Evolutionary conservation across 1,140 invertebrate genomes (phyloP).

Genomic region (Xylocopa sonorina): DNA sequence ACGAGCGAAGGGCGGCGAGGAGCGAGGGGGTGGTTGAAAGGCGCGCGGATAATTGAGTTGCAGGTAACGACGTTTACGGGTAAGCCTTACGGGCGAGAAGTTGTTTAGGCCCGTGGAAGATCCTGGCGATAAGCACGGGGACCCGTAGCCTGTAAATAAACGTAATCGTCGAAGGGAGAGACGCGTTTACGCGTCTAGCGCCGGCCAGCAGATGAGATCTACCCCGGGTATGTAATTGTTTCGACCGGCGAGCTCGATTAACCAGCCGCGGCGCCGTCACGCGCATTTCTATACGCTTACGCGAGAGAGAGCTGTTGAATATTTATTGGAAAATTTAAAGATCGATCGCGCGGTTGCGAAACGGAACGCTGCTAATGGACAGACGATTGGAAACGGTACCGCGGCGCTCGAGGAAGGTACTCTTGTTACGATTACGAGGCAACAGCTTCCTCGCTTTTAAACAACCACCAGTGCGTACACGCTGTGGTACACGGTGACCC

Average conservation of each 20-base stretch:
- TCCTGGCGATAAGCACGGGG: constrained; percentile 41
- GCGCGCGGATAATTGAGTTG: constrained; percentile 61
- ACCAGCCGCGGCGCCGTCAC: constrained; percentile 2
- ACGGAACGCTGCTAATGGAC: neutral
- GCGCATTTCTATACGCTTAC: neutral
- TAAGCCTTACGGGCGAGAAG: neutral
- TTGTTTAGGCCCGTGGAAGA: constrained; percentile 49
- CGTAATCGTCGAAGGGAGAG: constrained; percentile 32
- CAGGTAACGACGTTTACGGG: constrained; percentile 52
- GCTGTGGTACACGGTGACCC: too few species aligned
- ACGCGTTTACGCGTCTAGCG: constrained; percentile 13
- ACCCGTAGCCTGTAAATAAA: constrained; percentile 52
- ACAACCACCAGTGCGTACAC: too few species aligned
- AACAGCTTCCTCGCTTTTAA: too few species aligned
- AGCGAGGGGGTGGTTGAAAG: too few species aligned
- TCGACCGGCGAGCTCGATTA: constrained; percentile 33
- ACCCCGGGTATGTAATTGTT: constrained; percentile 36
- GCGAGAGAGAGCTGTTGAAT: constrained; percentile 21
- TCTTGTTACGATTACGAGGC: too few species aligned
- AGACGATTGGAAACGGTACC: neutral
- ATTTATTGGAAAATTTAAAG: constrained; percentile 24
- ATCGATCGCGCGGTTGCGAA: neutral
- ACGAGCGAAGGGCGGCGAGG: neutral
- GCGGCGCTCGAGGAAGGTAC: too few species aligned
- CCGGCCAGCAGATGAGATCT: constrained; percentile 23